Evolutionary conservation across 1,140 invertebrate genomes (phyloP), one percentile per base, ranked within the genome.

Genomic region (Wasmannia auropunctata): DNA sequence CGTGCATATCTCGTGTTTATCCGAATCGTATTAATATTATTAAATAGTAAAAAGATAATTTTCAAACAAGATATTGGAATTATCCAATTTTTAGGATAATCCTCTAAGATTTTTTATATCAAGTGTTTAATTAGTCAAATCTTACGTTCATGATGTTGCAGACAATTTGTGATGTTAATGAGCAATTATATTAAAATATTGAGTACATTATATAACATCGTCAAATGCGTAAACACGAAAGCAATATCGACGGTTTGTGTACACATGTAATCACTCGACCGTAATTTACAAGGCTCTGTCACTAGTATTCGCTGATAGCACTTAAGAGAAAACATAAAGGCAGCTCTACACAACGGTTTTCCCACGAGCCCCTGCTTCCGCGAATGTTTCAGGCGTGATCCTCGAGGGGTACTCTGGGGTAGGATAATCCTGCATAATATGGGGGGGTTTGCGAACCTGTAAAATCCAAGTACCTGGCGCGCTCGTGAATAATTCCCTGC

Each of bases 361-460:
- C 74, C 74, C 83, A 79, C 40, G 83, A 85, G 83, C 22, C 16
- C 14, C 56, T 58, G 43, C 83, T 65, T 56, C 34, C 74, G 37
- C 56, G 58, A 77, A 43, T 84, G 80, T 77, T 85, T 77, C 25
- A 85, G 72, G 60, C 74, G 43, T 63, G 83, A 85, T 85, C 74
- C 83, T 62, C 43, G 40, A n/a, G 34, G 11, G 10, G 49, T 70
- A 70, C 34, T 81, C 37, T 11, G 28, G 43, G 31, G 51, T 34
- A 49, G 43, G 54, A 86, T 86, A 86, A 86, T 86, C 77, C 51
- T 63, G 85, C 77, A 70, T 86, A 83, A 86, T 86, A 83, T 69
- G 54, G 28, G 77, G 28, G 77, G n/a, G 51, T 34, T 86, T 72
- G 51, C 63, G 28, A 70, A 65, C 54, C 85, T 83, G 69, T 83